Evolutionary conservation across 1,140 invertebrate species (phyloP), one percentile per base, ranked within the genome.

Genomic region (Gryon sp.): DNA sequence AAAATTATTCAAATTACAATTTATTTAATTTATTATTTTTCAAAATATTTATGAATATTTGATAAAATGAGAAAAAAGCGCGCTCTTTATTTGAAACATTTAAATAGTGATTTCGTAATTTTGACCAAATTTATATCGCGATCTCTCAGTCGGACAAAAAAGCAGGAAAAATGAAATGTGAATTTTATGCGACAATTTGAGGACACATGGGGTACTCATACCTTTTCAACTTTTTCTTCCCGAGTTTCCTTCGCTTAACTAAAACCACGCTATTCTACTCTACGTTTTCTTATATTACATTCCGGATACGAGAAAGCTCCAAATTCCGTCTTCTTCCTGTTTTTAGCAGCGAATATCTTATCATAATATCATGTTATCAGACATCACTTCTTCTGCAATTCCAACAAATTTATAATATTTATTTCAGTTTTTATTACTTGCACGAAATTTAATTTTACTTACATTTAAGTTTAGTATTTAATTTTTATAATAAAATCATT

Each of bases 321-420:
- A 83, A 84, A 84, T 83, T 81, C 77, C 78, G 55, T 68, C 78
- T 80, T 62, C 40, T 76, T 73, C 62, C 81, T 83, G 77, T 84
- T 84, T 82, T 83, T 83, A 74, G 79, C 82, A 80, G 83, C 80
- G 83, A 83, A 85, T 84, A 84, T 84, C 80, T 85, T 84, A 85
- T 85, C 82, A 82, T 82, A 85, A 85, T 84, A 81, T 73, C 41
- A 41, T 6, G 66, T 60, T 76, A 22, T 65, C 28, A 69, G 50
- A 45, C 60, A 48, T 57, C 48, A 62, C 63, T 60, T 52, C 34
- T 38, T 18, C 12, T 50, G 20, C 32, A 34, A 19, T 36, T 52
- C 22, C 30, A 26, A 38, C 45, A 63, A 43, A 65, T 60, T 53
- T 24, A 24, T 24, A 24, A 3, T 24, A n/a, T n/a, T n/a, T n/a